Percentiles rank a stretch among this genome's conserved stretches.
These are phyloP conservation scores for Ceryle rudis DNA, from an alignment of 2,797 vertebrate species.

Conservation along the genomic window DNA sequence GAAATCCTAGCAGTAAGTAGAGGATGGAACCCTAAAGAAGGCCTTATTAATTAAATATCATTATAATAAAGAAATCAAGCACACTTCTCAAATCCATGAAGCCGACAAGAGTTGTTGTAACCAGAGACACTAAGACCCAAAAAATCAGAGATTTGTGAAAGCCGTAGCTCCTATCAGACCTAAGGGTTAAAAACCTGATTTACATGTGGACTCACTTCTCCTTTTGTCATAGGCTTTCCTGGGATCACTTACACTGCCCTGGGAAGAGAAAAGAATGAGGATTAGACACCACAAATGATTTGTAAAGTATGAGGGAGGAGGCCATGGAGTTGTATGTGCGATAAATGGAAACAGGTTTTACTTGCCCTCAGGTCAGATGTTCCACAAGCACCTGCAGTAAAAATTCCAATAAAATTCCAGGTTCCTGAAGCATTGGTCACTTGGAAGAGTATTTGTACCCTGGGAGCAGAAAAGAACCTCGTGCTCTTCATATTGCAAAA, in stretches of 20 bases:
- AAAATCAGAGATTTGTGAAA: not conserved
- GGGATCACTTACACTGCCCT: conserved; percentile 7
- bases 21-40: not conserved
- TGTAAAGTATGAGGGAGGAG: conserved; percentile 14
- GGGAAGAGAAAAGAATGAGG: not conserved
- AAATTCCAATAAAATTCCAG: conserved; percentile 36
- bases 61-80: not conserved
- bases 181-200: not conserved
- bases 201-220: not conserved
- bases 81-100: not conserved
- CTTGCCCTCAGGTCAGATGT: conserved; percentile 42
- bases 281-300: conserved; percentile 9
- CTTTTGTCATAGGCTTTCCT: not conserved
- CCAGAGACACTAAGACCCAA: not conserved
- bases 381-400: conserved; percentile 40
- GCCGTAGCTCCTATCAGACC: not conserved
- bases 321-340: not conserved
- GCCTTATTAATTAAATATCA: not conserved
- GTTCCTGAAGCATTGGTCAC: conserved; percentile 39
- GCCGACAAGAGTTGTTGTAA: not conserved
- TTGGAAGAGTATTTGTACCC: not conserved
- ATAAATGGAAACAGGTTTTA: conserved; percentile 61
- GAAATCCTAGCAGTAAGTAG: not conserved
- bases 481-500: not conserved
- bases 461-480: conserved; percentile 5